Evolutionary conservation across 2,797 vertebrate genomes (phyloP), one percentile per base, ranked within the genome.

Genomic region (Pseudomugil tenellus): DNA sequence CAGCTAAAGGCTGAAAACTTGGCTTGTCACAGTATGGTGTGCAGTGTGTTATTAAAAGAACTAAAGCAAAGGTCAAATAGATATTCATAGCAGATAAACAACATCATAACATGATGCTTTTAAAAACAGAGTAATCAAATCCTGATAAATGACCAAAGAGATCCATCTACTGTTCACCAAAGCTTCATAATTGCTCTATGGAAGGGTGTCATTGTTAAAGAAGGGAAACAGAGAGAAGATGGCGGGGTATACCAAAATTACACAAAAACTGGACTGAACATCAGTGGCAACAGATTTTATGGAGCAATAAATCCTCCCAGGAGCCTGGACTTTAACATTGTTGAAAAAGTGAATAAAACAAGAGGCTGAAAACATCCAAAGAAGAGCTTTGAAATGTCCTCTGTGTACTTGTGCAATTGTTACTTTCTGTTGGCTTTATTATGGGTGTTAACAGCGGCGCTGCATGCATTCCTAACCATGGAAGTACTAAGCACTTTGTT

Each of bases 371-470:
- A 25, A 26, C 0, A 26, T 51, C 48, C 23, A 51, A 51, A 51
- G 48, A 12, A 25, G 48, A 25, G 48, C 23, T 51, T 51, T 51
- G 13, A 51, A 11, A 48, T 21, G n/a, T 51, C 13, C 5, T 51
- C 14, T 25, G 25, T 6, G 48, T 14, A 26, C 4, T 23, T 28
- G 57, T 19, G 21, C 21, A 32, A 41, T 41, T 39, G 14, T 55
- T 37, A 1, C 32, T 12, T n/a, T 55, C 51, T 54, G 39, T 39
- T 17, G 8, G 57, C 37, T n/a, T 56, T 39, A 41, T 60, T 56
- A 32, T 58, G 29, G 54, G 13, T 43, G 23, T 59, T 10, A 58
- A 51, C 16, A 64, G 26, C 54, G 53, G 52, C 37, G 61, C 21
- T 26, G 8, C 23, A 37, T 23, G 28, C 13, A 26, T 5, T 12